These are phyloP conservation scores for Hyposoter didymator DNA, from an alignment of 2,888 invertebrate species.

Conservation along the genomic window DNA sequence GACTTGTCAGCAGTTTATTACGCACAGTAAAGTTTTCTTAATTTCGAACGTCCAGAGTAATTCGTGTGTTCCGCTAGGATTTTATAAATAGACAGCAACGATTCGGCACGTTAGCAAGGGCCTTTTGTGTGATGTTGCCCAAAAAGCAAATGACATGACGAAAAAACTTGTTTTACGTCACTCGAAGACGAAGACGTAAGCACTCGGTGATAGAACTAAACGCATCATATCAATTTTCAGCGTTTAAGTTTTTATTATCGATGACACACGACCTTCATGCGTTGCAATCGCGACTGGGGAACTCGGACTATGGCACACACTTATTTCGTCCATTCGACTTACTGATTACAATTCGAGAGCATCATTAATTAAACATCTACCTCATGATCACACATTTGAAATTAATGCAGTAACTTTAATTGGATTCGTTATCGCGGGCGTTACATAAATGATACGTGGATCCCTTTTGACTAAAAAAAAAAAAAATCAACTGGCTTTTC, in stretches of 20 bases:
- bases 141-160: conserved; percentile 16
- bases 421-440: neutral
- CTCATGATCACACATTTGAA: neutral
- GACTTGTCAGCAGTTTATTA: neutral
- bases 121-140: neutral
- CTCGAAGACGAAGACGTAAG: neutral
- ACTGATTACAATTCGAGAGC: neutral
- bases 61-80: too few species aligned
- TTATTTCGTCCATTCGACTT: conserved; percentile 10
- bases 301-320: neutral
- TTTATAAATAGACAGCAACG: too few species aligned
- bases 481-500: neutral
- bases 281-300: conserved; percentile 4
- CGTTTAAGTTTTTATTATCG: conserved; percentile 36
- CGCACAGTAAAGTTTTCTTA: neutral
- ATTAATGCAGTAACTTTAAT: neutral
- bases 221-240: conserved; percentile 16
- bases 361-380: neutral
- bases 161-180: conserved; percentile 6
- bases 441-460: neutral
- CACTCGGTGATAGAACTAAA: neutral
- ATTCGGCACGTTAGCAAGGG: neutral
- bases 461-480: neutral
- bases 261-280: conserved; percentile 31
- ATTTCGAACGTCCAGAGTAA: too few species aligned